Evolutionary conservation across 2,113 vertebrate genomes (phyloP).

Genomic region (Chroicocephalus ridibundus): DNA sequence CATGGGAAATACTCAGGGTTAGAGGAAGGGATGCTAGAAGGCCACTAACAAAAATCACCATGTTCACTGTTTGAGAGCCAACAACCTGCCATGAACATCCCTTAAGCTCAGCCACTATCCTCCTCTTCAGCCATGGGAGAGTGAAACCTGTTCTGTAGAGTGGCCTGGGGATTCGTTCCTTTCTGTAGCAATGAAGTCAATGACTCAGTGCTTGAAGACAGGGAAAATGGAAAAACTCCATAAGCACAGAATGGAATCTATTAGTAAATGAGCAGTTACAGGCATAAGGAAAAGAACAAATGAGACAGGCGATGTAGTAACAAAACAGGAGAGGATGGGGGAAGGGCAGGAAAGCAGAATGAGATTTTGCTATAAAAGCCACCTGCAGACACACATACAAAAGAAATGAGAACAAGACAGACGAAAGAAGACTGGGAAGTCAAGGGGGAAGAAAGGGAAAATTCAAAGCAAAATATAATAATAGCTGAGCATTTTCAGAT

Average conservation of each 20-base stretch:
- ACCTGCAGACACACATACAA: slow-evolving; percentile 43
- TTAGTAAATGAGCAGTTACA: slow-evolving; percentile 32
- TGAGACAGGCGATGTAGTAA: neutral
- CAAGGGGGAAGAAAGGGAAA: neutral
- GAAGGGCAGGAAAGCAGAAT: neutral
- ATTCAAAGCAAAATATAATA: slow-evolving; percentile 37
- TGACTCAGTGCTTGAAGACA: neutral
- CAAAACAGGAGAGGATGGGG: neutral
- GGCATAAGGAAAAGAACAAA: slow-evolving; percentile 11
- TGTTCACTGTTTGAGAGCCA: neutral
- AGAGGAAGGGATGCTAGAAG: neutral
- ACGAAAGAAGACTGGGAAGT: slow-evolving; percentile 37
- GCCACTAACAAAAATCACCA: neutral
- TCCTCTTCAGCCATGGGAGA: neutral
- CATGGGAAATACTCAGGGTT: neutral
- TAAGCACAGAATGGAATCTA: neutral
- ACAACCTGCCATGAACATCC: neutral
- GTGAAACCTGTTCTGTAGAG: neutral
- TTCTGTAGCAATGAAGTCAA: neutral
- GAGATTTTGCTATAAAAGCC: slow-evolving; percentile 29
- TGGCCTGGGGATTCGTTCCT: neutral
- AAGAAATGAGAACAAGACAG: slow-evolving; percentile 44
- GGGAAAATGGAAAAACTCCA: neutral
- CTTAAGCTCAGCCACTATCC: neutral
- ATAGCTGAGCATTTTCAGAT: slow-evolving; percentile 20